Conservation (phyloP, 2,888 invertebrate species). For the Limenitis arthemis region DNA sequence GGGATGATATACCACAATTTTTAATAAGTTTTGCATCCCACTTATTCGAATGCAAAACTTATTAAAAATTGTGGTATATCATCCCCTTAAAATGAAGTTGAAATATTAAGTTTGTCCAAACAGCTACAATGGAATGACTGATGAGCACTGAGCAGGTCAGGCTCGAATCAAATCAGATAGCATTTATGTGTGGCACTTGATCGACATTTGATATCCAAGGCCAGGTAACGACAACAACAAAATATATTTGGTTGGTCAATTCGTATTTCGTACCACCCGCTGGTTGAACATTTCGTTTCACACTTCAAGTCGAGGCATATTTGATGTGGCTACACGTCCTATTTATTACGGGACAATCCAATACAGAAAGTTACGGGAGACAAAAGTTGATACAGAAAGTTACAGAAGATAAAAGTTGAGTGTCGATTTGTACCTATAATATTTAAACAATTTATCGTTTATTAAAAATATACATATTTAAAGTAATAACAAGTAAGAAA, state of each 20-base stretch:
- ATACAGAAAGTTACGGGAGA: too few relatives aligned
- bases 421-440: too few relatives aligned
- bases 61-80: too few relatives aligned
- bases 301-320: constrained; percentile 49
- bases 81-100: constrained; percentile 20
- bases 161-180: constrained; percentile 34
- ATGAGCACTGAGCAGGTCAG: constrained; percentile 43
- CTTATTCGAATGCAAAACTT: too few relatives aligned
- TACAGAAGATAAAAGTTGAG: too few relatives aligned
- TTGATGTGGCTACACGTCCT: too few relatives aligned
- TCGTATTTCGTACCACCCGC: constrained; percentile 51
- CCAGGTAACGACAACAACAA: constrained; percentile 43
- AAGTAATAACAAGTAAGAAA: too few relatives aligned
- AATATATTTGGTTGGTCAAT: constrained; percentile 43
- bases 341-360: too few relatives aligned
- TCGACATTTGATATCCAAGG: constrained; percentile 62
- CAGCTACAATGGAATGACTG: constrained; percentile 49
- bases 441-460: too few relatives aligned
- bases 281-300: constrained; percentile 63
- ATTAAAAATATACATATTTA: too few relatives aligned
- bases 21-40: too few relatives aligned
- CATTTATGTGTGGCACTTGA: constrained; percentile 51
- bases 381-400: too few relatives aligned
- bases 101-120: constrained; percentile 29
- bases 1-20: neutral